These are phyloP conservation scores for Podarcis siculus DNA, from an alignment of 2,797 vertebrate genomes.

Conservation along the genomic window DNA sequence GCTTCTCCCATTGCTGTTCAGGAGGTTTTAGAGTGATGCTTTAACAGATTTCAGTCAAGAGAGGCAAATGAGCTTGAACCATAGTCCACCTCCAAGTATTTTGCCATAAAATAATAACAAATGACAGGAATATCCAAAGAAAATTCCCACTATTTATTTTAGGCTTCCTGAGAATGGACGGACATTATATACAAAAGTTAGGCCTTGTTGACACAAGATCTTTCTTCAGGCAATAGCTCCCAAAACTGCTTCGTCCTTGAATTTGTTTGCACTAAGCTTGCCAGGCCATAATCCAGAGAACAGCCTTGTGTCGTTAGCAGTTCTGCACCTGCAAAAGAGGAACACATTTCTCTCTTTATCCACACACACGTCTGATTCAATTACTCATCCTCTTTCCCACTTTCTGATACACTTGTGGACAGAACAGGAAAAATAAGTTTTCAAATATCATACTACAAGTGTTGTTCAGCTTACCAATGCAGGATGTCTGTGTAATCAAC, in stretches of 20 bases:
- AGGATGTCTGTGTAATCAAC: too few species aligned
- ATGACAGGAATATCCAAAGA: background rate
- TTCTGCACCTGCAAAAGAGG: background rate
- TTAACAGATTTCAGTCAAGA: background rate
- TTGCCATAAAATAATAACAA: background rate
- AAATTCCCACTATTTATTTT: conserved; percentile 32
- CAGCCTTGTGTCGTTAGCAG: background rate
- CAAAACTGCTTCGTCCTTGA: background rate
- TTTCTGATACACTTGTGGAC: background rate
- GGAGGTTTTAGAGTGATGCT: background rate
- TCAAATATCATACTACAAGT: too few species aligned
- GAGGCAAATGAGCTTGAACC: conserved; percentile 9
- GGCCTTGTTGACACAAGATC: background rate
- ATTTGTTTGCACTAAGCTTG: background rate
- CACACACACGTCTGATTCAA: background rate
- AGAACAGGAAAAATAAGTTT: too few species aligned
- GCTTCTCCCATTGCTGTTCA: conserved; percentile 12
- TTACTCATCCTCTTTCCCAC: background rate
- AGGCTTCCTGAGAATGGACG: conserved; percentile 9
- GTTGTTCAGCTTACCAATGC: too few species aligned
- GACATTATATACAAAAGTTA: background rate
- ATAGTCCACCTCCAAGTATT: background rate
- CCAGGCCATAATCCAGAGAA: background rate
- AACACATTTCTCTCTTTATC: background rate
- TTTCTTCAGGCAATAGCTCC: background rate